Evolutionary conservation across 2,888 invertebrate genomes (phyloP).

Genomic region (Oxyteleia sp.): DNA sequence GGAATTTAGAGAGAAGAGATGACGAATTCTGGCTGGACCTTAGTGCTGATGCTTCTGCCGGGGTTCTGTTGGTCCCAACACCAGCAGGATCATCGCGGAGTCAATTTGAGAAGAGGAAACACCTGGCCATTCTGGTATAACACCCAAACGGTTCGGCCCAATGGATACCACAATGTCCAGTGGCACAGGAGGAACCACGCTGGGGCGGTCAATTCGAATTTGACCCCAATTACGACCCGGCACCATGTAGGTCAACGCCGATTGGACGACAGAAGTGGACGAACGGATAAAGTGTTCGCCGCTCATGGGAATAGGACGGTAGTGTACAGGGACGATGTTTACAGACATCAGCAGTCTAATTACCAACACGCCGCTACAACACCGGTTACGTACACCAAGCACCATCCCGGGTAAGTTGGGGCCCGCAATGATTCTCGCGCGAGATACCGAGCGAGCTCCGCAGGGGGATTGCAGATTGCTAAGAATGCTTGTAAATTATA

Average conservation of each 20-base stretch:
- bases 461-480: constrained; percentile 33
- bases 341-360: constrained; percentile 76
- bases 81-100: constrained; percentile 52
- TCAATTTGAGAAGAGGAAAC: constrained; percentile 20
- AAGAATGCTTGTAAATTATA: constrained; percentile 47
- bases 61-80: constrained; percentile 28
- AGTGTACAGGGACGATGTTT: constrained; percentile 79
- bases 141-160: constrained; percentile 35
- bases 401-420: constrained; percentile 83
- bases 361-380: constrained; percentile 76
- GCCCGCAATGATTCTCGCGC: constrained; percentile 40
- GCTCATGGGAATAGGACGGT: constrained; percentile 80
- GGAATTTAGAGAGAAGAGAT: constrained; percentile 1
- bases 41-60: constrained; percentile 20
- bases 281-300: constrained; percentile 76
- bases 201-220: neutral
- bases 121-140: constrained; percentile 75
- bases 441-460: constrained; percentile 27
- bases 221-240: constrained; percentile 8
- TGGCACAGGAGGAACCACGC: constrained; percentile 26
- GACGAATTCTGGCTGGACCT: neutral
- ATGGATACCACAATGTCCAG: constrained; percentile 17
- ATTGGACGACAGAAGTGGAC: constrained; percentile 43
- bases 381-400: constrained; percentile 80
- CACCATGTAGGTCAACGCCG: constrained; percentile 73